These are phyloP conservation scores for Drosophila maculinotata DNA, from an alignment of 2,888 invertebrate genomes.

Conservation along the genomic window DNA sequence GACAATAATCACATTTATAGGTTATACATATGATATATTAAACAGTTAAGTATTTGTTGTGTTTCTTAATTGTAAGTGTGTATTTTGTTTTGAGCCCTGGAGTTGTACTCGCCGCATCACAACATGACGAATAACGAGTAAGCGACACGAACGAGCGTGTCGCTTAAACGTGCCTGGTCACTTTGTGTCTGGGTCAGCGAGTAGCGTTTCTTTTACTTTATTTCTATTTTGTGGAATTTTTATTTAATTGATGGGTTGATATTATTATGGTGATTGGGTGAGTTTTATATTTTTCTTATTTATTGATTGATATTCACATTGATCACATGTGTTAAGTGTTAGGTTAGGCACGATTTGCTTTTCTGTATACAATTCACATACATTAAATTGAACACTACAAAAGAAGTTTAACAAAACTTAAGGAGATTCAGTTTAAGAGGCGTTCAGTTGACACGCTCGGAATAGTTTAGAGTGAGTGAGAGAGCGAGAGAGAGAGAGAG, in stretches of 20 bases:
- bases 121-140: constrained; percentile 64
- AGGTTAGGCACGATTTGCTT: constrained; percentile 82
- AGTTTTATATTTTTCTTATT: constrained; percentile 32
- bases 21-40: constrained; percentile 9
- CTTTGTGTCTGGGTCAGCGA: constrained; percentile 54
- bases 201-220: constrained; percentile 30
- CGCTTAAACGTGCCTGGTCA: constrained; percentile 58
- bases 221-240: constrained; percentile 10
- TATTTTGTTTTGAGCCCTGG: constrained; percentile 50
- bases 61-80: constrained; percentile 6
- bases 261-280: constrained; percentile 8
- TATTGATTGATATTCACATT: constrained; percentile 55
- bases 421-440: constrained; percentile 76
- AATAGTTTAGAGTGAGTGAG: too few species aligned
- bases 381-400: constrained; percentile 85
- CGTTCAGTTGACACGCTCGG: constrained; percentile 14
- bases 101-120: constrained; percentile 66
- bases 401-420: constrained; percentile 85
- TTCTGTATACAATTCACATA: constrained; percentile 84
- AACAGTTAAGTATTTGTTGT: constrained; percentile 9
- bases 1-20: constrained; percentile 45
- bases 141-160: constrained; percentile 15
- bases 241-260: constrained; percentile 19
- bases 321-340: constrained; percentile 31
- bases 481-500: not conserved